A percentile compares a stretch with the other conserved stretches of the same genome.
phyloP scores from a whole-genome alignment of 2,113 vertebrate species.

The Aegithalos caudatus region DNA sequence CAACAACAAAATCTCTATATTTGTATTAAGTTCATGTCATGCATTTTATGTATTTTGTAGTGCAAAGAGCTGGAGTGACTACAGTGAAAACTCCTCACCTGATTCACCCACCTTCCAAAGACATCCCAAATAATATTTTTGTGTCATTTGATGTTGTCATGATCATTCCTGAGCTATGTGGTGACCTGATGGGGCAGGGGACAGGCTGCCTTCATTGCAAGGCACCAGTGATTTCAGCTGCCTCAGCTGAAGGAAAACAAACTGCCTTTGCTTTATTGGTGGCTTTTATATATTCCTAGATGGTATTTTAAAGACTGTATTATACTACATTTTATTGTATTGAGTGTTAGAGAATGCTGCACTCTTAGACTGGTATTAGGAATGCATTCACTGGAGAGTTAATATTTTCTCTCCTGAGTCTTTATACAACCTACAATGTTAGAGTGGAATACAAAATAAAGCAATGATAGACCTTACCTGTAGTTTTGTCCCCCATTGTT shows the following conservation, averaged over 20 bases:
- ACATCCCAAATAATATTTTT: background rate
- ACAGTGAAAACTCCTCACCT: background rate
- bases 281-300: background rate
- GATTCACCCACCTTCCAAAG: background rate
- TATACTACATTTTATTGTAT: background rate
- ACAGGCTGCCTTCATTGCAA: background rate
- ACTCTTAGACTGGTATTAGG: background rate
- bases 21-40: background rate
- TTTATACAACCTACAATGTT: background rate
- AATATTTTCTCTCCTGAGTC: background rate
- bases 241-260: background rate
- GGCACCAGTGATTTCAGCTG: background rate
- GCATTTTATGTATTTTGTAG: background rate
- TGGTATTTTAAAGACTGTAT: background rate
- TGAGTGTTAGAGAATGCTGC: background rate
- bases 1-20: background rate
- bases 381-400: background rate
- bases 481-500: background rate
- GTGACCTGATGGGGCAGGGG: background rate
- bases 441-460: background rate
- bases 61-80: background rate
- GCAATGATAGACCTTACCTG: background rate
- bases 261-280: background rate
- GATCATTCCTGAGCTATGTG: background rate
- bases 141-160: background rate